Evolutionary conservation across 1,140 invertebrate species (phyloP).

Genomic region (Drosophila tani): DNA sequence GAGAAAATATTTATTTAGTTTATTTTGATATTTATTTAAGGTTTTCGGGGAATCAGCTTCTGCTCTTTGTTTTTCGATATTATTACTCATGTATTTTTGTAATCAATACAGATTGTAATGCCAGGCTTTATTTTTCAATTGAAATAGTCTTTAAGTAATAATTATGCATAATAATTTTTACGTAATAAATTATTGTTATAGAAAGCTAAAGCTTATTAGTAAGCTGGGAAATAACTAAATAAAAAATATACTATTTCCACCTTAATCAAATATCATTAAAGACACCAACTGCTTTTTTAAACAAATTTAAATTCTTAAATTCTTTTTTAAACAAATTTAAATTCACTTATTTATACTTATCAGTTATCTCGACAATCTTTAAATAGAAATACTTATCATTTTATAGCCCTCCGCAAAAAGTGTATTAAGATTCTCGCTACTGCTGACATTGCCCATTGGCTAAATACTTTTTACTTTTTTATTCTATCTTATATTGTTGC

Average conservation of each 20-base stretch:
- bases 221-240: no score
- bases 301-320: background rate
- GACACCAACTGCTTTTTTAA: background rate
- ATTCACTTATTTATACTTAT: background rate
- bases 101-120: background rate
- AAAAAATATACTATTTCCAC: no score
- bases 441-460: constrained; percentile 30
- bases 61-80: no score
- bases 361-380: background rate
- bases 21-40: background rate
- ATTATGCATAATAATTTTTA: no score
- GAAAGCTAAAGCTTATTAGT: no score
- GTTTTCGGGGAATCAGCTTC: background rate
- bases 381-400: constrained; percentile 20
- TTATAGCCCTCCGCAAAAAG: constrained; percentile 4
- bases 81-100: no score
- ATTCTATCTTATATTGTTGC: constrained; percentile 24
- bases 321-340: background rate
- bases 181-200: no score
- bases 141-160: background rate
- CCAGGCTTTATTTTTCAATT: background rate
- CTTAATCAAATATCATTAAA: background rate
- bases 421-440: constrained; percentile 15
- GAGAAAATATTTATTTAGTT: background rate
- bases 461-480: constrained; percentile 21